These are phyloP conservation scores for Ptiloglossa arizonensis DNA, from an alignment of 1,140 invertebrate species.

Conservation along the genomic window DNA sequence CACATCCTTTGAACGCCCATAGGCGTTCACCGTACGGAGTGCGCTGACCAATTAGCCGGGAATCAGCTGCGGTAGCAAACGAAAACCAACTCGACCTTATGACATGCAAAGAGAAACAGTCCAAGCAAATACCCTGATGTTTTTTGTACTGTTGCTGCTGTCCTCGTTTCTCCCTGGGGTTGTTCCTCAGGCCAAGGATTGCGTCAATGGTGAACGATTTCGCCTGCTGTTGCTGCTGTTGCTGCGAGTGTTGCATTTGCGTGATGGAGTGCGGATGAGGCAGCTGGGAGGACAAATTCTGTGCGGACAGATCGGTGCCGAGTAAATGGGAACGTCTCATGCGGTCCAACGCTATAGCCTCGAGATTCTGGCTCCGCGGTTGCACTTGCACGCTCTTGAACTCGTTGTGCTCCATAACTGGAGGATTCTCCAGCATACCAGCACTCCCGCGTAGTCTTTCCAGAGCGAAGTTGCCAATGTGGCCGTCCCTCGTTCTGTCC, in stretches of 20 bases:
- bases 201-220: conserved; percentile 92
- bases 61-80: too few species aligned
- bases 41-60: too few species aligned
- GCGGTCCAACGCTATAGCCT: conserved; percentile 73
- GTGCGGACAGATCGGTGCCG: conserved; percentile 67
- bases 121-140: conserved; percentile 68
- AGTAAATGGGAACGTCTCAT: conserved; percentile 75
- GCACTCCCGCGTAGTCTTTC: conserved; percentile 63
- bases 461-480: conserved; percentile 58
- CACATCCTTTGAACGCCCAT: too few species aligned
- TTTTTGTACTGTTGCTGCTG: conserved; percentile 75
- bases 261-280: conserved; percentile 71
- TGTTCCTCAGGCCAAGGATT: conserved; percentile 86
- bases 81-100: too few species aligned
- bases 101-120: not conserved
- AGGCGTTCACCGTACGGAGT: too few species aligned
- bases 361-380: conserved; percentile 69
- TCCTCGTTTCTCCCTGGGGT: conserved; percentile 74
- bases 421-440: conserved; percentile 64
- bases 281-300: conserved; percentile 72
- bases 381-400: conserved; percentile 72
- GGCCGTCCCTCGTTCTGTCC: conserved; percentile 66
- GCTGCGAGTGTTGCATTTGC: conserved; percentile 74
- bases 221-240: conserved; percentile 77
- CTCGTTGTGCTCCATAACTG: conserved; percentile 68